phyloP scores from a whole-genome alignment of 2,113 vertebrate genomes.

The Paramormyrops kingsleyae region DNA sequence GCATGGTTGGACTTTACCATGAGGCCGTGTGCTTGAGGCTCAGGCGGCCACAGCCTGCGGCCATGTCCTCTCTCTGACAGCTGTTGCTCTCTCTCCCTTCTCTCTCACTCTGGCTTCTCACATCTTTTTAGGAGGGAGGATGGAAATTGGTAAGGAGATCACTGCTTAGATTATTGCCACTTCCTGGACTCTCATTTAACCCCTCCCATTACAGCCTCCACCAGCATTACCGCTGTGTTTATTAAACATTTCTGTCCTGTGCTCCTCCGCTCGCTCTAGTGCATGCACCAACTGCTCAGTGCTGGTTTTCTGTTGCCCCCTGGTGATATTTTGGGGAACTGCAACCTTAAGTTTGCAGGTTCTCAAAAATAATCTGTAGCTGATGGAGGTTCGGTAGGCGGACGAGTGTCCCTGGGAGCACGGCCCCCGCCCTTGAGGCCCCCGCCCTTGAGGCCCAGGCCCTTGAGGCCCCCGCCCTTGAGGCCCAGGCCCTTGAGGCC shows the following conservation, averaged over 20 bases:
- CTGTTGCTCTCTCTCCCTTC: conserved; percentile 28
- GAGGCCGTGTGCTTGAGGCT: neutral
- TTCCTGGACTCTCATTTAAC: neutral
- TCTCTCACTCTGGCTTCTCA: conserved; percentile 36
- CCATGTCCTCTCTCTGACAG: neutral
- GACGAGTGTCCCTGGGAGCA: neutral
- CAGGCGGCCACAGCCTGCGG: neutral
- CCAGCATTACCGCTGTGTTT: neutral
- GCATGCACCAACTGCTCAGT: neutral
- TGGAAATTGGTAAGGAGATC: conserved; percentile 49
- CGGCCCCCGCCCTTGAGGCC: neutral
- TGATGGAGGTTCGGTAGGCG: neutral
- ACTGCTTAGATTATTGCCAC: conserved; percentile 15
- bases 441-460: no score
- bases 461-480: no score
- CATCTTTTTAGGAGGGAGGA: conserved; percentile 58
- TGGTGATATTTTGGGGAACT: neutral
- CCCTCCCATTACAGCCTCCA: neutral
- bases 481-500: neutral
- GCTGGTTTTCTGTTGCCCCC: neutral
- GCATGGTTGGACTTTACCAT: no score
- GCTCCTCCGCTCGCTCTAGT: neutral
- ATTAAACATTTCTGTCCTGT: neutral
- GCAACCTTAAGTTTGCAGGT: neutral
- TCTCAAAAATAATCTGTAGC: neutral